These are phyloP conservation scores for mouse (Mus musculus) DNA, from an alignment of 2,113 vertebrate species.

Conservation along the genomic window DNA sequence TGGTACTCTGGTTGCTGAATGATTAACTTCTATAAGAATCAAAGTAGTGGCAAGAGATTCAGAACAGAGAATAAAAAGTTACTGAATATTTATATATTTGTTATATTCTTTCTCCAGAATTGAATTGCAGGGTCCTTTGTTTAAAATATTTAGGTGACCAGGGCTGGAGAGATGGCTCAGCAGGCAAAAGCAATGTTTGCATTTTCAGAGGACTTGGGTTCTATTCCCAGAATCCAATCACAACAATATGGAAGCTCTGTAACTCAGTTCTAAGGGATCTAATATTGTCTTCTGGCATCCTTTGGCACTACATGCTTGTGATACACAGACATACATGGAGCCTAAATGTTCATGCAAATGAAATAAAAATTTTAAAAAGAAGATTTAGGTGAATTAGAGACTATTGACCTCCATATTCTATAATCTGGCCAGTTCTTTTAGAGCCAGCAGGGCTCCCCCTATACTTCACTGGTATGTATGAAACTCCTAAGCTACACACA, in stretches of 20 bases:
- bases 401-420: background rate
- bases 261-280: background rate
- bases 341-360: background rate
- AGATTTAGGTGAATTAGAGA: background rate
- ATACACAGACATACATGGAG: background rate
- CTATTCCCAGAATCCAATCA: background rate
- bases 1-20: background rate
- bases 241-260: background rate
- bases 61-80: constrained; percentile 31
- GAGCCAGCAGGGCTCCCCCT: background rate
- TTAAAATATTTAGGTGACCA: constrained; percentile 31
- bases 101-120: constrained; percentile 1
- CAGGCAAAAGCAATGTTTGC: background rate
- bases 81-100: background rate
- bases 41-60: background rate
- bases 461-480: background rate
- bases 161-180: background rate
- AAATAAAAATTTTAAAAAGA: background rate
- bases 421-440: background rate
- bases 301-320: background rate
- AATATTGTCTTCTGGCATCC: background rate
- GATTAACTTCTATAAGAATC: background rate
- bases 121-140: background rate
- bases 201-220: background rate
- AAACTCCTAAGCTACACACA: background rate